These are phyloP conservation scores for Heliornis fulica DNA, from an alignment of 2,113 vertebrate genomes.

Conservation along the genomic window DNA sequence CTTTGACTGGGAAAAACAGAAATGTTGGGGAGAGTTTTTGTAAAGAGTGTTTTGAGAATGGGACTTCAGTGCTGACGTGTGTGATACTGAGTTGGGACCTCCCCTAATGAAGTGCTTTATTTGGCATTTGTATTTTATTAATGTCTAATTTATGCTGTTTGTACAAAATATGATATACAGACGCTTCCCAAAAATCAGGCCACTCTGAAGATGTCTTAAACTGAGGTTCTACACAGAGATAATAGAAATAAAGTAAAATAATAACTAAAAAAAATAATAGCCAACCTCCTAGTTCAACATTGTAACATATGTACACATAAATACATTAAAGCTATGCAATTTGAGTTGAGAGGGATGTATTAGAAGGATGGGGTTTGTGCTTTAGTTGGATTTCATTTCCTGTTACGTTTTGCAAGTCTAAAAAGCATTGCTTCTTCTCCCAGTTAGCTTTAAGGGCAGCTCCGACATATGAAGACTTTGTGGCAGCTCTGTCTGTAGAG, in stretches of 20 bases:
- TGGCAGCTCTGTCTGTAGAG: conserved; percentile 84
- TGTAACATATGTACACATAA: rapidly evolving
- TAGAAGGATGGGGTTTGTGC: neutral
- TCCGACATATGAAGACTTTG: conserved; percentile 88
- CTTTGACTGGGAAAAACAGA: neutral
- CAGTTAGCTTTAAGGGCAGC: conserved; percentile 94
- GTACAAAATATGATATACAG: too few relatives aligned
- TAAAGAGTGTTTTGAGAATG: neutral
- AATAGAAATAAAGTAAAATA: neutral
- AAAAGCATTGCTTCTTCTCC: conserved; percentile 36
- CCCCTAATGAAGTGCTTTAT: neutral
- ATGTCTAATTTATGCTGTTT: too few relatives aligned
- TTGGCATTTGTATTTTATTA: neutral
- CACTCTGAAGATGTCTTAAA: neutral
- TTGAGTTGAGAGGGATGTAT: neutral
- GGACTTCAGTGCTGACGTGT: neutral
- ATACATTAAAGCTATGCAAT: neutral
- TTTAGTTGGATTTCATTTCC: neutral
- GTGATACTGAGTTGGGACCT: neutral
- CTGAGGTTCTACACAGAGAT: neutral
- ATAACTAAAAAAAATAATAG: neutral
- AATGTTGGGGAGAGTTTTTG: neutral
- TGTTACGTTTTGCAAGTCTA: neutral
- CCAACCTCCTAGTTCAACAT: neutral
- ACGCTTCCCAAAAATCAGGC: neutral